A percentile compares a stretch with the other conserved stretches of the same genome.
phyloP scores from a whole-genome alignment of 2,113 vertebrate species.

The Muntiacus muntjak region DNA sequence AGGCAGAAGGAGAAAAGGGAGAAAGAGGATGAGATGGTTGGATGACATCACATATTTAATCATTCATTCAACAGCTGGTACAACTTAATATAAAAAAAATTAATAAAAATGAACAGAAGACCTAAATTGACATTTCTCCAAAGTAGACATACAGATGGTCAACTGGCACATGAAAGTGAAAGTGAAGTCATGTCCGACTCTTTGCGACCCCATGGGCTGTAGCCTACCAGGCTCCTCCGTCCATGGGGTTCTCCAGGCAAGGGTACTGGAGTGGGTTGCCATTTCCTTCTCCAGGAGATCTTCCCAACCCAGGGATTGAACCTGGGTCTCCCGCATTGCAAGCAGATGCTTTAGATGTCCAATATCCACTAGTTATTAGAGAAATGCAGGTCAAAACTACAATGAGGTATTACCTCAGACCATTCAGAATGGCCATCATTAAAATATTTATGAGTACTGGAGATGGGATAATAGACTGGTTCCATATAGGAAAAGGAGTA shows the following conservation, averaged over 20 bases:
- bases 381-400: neutral
- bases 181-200: neutral
- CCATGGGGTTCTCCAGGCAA: neutral
- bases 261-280: neutral
- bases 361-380: neutral
- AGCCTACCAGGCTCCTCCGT: neutral
- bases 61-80: neutral
- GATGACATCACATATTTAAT: neutral
- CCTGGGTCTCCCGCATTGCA: neutral
- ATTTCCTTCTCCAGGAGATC: neutral
- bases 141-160: neutral
- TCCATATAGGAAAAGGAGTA: too few relatives aligned
- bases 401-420: neutral
- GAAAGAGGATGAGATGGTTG: neutral
- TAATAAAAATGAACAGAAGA: neutral
- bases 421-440: neutral
- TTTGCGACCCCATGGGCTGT: neutral
- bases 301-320: neutral
- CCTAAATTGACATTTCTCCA: neutral
- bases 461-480: neutral
- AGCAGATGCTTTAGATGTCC: neutral
- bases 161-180: neutral
- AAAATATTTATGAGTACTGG: neutral
- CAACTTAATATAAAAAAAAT: neutral
- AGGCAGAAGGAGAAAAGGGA: neutral